Percentiles rank a stretch among this genome's conserved stretches.
Evolutionary conservation across 37 sponge, comb jelly and placozoan genomes (phyloP).

Genomic region (Amphimedon queenslandica): DNA sequence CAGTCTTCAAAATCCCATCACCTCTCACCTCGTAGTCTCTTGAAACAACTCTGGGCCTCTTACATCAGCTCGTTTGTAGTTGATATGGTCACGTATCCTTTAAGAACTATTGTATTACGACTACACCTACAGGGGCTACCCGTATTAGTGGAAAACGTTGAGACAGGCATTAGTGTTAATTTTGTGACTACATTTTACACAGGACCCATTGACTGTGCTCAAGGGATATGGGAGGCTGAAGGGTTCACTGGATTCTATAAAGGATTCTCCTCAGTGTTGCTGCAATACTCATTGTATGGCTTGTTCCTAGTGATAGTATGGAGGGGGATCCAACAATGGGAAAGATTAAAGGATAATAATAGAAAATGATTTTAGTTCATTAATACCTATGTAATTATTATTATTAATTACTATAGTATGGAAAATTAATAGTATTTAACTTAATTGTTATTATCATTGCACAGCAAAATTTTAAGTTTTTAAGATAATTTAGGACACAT

Average conservation of each 20-base stretch:
- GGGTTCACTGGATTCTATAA: slow-evolving; percentile 64
- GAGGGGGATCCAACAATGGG: slow-evolving; percentile 7
- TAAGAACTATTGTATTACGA: slow-evolving; percentile 55
- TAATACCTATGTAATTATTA: no score
- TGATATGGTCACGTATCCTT: slow-evolving; percentile 51
- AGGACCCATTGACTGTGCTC: slow-evolving; percentile 46
- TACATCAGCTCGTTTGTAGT: slow-evolving; percentile 39
- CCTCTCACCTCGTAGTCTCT: background rate
- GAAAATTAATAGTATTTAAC: no score
- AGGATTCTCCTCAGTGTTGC: slow-evolving; percentile 61
- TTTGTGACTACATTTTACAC: slow-evolving; percentile 45
- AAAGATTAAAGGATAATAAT: no score
- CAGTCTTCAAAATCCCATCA: background rate
- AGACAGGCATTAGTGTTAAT: slow-evolving; percentile 32
- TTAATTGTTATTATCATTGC: no score
- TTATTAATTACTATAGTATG: no score
- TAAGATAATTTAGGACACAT: no score
- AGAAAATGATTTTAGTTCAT: no score
- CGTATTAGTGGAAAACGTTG: slow-evolving; percentile 69
- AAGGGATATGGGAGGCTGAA: slow-evolving; percentile 46
- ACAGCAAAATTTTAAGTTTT: no score
- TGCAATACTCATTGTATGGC: slow-evolving; percentile 59
- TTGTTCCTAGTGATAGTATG: slow-evolving; percentile 44
- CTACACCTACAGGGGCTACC: slow-evolving; percentile 77
- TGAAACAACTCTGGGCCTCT: slow-evolving; percentile 26